Evolutionary conservation across 1,140 invertebrate genomes (phyloP).

Genomic region (Bombus vancouverensis): DNA sequence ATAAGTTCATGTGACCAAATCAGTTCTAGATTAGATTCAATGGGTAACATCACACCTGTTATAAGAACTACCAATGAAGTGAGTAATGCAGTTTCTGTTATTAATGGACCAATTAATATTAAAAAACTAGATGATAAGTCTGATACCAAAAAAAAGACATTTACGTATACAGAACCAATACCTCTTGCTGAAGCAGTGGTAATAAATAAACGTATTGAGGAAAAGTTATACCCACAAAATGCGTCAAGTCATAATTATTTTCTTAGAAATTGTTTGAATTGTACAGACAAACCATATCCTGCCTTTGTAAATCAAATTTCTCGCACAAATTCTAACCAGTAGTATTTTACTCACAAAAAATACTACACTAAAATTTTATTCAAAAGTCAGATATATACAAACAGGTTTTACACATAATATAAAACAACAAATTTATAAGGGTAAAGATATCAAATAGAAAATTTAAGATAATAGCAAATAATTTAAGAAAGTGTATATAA

Average conservation of each 20-base stretch:
- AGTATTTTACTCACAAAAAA: not conserved
- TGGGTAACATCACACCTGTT: conserved; percentile 76
- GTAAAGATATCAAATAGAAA: not conserved
- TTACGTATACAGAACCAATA: conserved; percentile 77
- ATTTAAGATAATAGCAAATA: not conserved
- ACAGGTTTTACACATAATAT: not conserved
- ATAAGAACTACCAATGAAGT: conserved; percentile 77
- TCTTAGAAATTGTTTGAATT: conserved; percentile 66
- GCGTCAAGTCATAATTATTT: conserved; percentile 64
- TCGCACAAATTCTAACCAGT: not conserved
- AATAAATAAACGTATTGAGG: conserved; percentile 80
- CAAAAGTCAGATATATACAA: not conserved
- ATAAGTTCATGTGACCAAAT: conserved; percentile 71
- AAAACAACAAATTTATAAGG: conserved; percentile 4
- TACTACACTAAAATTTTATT: not conserved
- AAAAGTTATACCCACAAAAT: conserved; percentile 77
- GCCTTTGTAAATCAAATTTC: not conserved
- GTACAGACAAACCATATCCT: conserved; percentile 32
- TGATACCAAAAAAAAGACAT: conserved; percentile 70
- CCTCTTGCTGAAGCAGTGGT: conserved; percentile 76
- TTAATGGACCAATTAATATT: conserved; percentile 76
- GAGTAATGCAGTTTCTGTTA: conserved; percentile 79
- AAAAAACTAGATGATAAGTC: conserved; percentile 61
- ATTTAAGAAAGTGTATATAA: not conserved
- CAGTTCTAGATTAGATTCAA: conserved; percentile 74